A percentile compares a stretch with the other conserved stretches of the same genome.
phyloP scores from a whole-genome alignment of 2,113 vertebrate genomes.

The Oryzias woworae region DNA sequence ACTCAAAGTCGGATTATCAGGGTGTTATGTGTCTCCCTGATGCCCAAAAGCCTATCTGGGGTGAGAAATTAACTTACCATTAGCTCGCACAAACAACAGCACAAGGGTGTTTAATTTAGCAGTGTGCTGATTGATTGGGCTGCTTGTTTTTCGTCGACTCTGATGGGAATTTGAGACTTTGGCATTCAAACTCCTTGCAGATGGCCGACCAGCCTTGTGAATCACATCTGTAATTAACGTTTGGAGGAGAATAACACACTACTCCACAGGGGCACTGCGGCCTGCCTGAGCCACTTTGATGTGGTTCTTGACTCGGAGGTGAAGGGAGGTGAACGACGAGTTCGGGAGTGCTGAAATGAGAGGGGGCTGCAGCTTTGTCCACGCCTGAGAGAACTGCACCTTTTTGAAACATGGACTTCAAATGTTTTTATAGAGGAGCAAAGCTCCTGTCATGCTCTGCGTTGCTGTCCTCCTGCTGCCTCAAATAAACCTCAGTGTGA shows the following conservation, averaged over 20 bases:
- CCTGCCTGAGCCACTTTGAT: conserved; percentile 54
- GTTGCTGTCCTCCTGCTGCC: conserved; percentile 6
- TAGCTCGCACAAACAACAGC: conserved; percentile 54
- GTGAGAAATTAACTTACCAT: conserved; percentile 65
- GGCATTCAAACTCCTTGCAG: conserved; percentile 67
- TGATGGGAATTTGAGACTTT: conserved; percentile 60
- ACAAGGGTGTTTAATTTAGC: conserved; percentile 42
- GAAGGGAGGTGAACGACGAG: conserved; percentile 50
- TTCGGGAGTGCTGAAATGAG: conserved; percentile 23
- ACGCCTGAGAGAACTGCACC: conserved; percentile 31
- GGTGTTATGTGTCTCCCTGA: conserved; percentile 42
- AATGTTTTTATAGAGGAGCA: conserved; percentile 13
- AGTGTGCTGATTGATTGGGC: conserved; percentile 59
- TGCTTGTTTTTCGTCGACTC: conserved; percentile 67
- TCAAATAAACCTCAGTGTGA: conserved; percentile 26
- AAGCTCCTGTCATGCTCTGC: conserved; percentile 18
- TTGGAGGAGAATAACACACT: conserved; percentile 67
- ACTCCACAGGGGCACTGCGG: conserved; percentile 48
- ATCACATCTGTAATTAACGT: conserved; percentile 71
- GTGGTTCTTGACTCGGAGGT: conserved; percentile 60
- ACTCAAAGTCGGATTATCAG: conserved; percentile 38
- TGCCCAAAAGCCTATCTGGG: conserved; percentile 47
- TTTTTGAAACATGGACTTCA: conserved; percentile 33
- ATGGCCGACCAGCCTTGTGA: conserved; percentile 60
- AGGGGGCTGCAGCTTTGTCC: conserved; percentile 14